Conservation (phyloP, 2,797 vertebrate genomes). For the Liparis tanakae region DNA sequence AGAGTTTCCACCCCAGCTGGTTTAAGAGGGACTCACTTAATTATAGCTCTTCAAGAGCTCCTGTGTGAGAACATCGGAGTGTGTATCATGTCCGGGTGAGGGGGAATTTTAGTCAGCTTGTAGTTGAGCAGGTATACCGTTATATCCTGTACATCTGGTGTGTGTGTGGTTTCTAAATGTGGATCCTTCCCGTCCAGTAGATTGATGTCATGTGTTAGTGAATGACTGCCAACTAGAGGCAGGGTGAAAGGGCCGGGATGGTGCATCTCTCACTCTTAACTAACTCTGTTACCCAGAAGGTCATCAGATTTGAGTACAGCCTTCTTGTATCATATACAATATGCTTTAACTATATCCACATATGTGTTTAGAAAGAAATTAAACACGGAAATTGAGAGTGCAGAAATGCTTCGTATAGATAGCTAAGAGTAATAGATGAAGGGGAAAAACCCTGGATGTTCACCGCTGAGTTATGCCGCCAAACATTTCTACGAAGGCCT, state of each 20-base stretch:
- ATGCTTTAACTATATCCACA: background rate
- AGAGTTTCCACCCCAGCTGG: slow-evolving; percentile 59
- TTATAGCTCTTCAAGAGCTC: slow-evolving; percentile 31
- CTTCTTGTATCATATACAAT: background rate
- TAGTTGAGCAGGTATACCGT: background rate
- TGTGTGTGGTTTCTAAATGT: slow-evolving; percentile 69
- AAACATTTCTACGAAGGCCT: background rate
- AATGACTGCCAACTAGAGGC: slow-evolving; percentile 53
- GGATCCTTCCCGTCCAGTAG: slow-evolving; percentile 47
- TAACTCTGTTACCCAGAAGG: no score
- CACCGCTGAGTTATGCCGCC: background rate
- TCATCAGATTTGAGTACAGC: background rate
- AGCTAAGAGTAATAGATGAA: background rate
- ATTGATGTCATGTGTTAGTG: slow-evolving; percentile 64
- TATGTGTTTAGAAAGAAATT: background rate
- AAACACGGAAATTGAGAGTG: background rate
- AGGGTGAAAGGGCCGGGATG: slow-evolving; percentile 42
- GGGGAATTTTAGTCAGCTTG: slow-evolving; percentile 44
- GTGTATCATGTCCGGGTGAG: slow-evolving; percentile 20
- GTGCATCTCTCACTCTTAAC: background rate
- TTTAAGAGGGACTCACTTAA: slow-evolving; percentile 39
- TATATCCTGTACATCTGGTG: slow-evolving; percentile 17
- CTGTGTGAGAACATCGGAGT: slow-evolving; percentile 4
- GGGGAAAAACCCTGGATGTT: background rate
- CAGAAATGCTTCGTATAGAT: background rate